These are phyloP conservation scores for Agriopis marginaria DNA, from an alignment of 2,888 invertebrate genomes.

Conservation along the genomic window DNA sequence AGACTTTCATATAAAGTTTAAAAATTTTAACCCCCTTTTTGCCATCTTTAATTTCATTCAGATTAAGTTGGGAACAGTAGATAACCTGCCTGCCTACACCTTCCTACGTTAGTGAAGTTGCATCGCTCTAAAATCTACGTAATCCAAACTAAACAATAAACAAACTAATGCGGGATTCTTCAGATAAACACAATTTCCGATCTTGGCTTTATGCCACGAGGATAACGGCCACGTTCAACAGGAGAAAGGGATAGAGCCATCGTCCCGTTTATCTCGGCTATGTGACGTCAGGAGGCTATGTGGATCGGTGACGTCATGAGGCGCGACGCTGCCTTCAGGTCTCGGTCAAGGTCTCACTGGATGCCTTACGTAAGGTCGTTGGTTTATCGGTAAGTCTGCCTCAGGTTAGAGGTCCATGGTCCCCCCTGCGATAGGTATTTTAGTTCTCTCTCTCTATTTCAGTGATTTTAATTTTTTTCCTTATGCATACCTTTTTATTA, in stretches of 20 bases:
- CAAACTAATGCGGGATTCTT: not conserved
- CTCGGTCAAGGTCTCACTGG: slow-evolving; percentile 16
- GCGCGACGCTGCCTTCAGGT: not conserved
- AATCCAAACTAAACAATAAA: not conserved
- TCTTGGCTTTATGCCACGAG: slow-evolving; percentile 11
- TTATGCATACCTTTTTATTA: too few species aligned
- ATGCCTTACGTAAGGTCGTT: not conserved
- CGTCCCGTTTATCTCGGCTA: slow-evolving; percentile 4
- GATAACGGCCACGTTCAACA: slow-evolving; percentile 21
- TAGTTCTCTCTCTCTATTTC: too few species aligned
- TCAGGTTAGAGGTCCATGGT: not conserved
- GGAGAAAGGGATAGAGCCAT: slow-evolving; percentile 13
- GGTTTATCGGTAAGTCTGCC: not conserved
- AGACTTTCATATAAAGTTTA: too few species aligned
- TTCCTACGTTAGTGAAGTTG: too few species aligned
- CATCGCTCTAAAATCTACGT: not conserved
- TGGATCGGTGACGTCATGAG: slow-evolving; percentile 8
- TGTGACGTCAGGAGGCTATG: slow-evolving; percentile 17
- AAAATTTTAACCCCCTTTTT: too few species aligned
- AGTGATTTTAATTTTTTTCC: too few species aligned
- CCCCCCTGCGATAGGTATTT: too few species aligned
- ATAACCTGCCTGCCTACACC: too few species aligned
- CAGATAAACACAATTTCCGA: not conserved
- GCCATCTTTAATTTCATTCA: too few species aligned
- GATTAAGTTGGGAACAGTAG: too few species aligned